A percentile compares a stretch with the other conserved stretches of the same genome.
Conservation (phyloP, 1,140 invertebrate species). For the Ceratosolen solmsi region DNA sequence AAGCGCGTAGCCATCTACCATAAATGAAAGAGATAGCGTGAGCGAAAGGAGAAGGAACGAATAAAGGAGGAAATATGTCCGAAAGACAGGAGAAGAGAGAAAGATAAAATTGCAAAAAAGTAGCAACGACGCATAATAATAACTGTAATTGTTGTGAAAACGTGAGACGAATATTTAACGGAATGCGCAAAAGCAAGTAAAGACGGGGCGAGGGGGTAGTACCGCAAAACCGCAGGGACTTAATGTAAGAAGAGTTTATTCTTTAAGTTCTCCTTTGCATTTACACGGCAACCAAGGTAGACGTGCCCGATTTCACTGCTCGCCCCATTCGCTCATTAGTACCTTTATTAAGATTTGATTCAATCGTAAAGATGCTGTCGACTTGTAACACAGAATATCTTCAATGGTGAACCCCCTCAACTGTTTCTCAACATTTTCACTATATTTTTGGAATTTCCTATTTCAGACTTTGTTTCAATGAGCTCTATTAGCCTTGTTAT, state of each 20-base stretch:
- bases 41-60: neutral
- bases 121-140: conserved; percentile 59
- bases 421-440: neutral
- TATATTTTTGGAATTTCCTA: too few relatives aligned
- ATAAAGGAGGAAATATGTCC: neutral
- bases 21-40: conserved; percentile 23
- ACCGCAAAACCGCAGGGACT: conserved; percentile 65
- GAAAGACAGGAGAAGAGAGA: conserved; percentile 16
- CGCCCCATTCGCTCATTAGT: conserved; percentile 68
- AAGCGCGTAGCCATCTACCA: conserved; percentile 26
- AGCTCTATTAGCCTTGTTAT: neutral
- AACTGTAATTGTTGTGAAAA: conserved; percentile 67
- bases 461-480: neutral
- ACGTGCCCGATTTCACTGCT: conserved; percentile 46
- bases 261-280: conserved; percentile 48
- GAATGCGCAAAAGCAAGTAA: conserved; percentile 55
- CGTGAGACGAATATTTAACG: conserved; percentile 64
- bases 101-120: conserved; percentile 59
- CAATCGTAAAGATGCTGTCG: conserved; percentile 62
- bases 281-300: neutral
- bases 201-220: conserved; percentile 26
- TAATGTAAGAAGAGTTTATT: conserved; percentile 58
- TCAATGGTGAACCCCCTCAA: neutral
- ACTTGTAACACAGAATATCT: conserved; percentile 65
- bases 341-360: conserved; percentile 71